Conservation (phyloP, 2,113 vertebrate genomes). For the Zosterops pallidus region DNA sequence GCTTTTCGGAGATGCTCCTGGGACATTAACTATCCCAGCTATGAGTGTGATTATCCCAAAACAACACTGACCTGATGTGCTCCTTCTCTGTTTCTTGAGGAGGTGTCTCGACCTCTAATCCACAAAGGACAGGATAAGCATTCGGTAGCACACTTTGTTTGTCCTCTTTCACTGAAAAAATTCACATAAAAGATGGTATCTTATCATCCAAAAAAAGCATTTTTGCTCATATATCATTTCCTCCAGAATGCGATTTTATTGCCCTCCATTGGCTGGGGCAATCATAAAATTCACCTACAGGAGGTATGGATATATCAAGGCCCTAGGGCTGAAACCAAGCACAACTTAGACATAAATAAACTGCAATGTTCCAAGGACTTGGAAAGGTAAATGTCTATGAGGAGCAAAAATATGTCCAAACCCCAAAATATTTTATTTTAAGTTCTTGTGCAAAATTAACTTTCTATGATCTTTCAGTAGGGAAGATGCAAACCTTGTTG, state of each 20-base stretch:
- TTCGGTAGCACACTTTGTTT: not conserved
- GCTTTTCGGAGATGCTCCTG: not conserved
- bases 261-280: not conserved
- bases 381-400: not conserved
- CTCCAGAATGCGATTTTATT: not conserved
- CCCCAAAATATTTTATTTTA: not conserved
- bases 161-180: not conserved
- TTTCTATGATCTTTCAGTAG: not conserved
- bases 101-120: not conserved
- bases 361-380: not conserved
- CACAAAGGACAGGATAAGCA: not conserved
- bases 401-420: not conserved
- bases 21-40: not conserved
- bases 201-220: not conserved
- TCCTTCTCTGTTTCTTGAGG: not conserved
- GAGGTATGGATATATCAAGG: not conserved
- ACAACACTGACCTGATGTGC: no score
- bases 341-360: not conserved
- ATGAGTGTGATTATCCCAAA: not conserved
- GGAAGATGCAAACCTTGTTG: not conserved
- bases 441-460: not conserved
- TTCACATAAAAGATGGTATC: not conserved
- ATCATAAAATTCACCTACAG: not conserved
- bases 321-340: not conserved
- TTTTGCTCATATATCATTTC: not conserved